Evolutionary conservation across 2,888 invertebrate species (phyloP).

Genomic region (Bimastos eiseni): DNA sequence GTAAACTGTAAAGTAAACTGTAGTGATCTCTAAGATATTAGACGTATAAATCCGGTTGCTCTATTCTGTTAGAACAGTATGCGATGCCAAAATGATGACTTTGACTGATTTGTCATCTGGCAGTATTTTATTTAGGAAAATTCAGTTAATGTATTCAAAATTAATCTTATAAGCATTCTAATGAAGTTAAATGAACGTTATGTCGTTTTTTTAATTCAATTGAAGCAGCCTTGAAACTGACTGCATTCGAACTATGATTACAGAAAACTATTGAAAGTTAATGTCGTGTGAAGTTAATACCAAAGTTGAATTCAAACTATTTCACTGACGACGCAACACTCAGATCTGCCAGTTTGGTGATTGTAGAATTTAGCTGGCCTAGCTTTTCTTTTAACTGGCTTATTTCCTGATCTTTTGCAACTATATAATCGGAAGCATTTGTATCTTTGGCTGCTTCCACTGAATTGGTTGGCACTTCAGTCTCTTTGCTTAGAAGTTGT

Average conservation of each 20-base stretch:
- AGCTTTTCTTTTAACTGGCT: not conserved
- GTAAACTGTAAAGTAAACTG: too few species aligned
- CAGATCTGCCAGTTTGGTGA: not conserved
- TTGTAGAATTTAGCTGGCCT: not conserved
- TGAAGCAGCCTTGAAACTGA: not conserved
- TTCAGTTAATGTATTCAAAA: not conserved
- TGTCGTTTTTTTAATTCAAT: not conserved
- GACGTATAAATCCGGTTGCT: not conserved
- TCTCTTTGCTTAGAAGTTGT: not conserved
- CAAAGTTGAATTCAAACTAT: not conserved
- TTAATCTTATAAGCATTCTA: not conserved
- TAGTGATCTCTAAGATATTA: too few species aligned
- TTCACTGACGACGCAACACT: not conserved
- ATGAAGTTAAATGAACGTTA: not conserved
- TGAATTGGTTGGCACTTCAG: not conserved
- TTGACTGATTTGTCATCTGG: not conserved
- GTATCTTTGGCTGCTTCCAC: not conserved
- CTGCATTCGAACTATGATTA: not conserved
- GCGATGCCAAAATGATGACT: not conserved
- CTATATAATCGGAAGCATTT: not conserved
- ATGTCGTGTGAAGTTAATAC: not conserved
- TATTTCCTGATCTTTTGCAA: conserved; percentile 13
- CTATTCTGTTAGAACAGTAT: not conserved
- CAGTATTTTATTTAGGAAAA: not conserved
- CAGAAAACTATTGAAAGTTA: not conserved